These are phyloP conservation scores for Zosterops hypoxanthus DNA, from an alignment of 2,113 vertebrate genomes.

Conservation along the genomic window DNA sequence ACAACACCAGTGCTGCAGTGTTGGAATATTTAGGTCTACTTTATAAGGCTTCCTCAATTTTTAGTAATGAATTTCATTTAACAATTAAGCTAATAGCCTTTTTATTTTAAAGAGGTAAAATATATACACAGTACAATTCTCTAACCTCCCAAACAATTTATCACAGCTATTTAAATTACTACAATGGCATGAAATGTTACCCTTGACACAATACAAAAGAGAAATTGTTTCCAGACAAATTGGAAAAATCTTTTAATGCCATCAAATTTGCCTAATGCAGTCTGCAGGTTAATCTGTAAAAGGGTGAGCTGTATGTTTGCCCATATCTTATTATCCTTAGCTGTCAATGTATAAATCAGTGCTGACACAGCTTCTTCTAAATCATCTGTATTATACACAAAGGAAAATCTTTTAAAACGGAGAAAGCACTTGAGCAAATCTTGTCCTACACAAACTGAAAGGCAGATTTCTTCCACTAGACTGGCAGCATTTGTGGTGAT, in stretches of 20 bases:
- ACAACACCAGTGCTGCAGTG: neutral
- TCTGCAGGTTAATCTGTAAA: slow-evolving; percentile 85
- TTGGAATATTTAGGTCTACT: slow-evolving; percentile 36
- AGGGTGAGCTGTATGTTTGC: slow-evolving; percentile 81
- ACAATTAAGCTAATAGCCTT: slow-evolving; percentile 83
- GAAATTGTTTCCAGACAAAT: slow-evolving; percentile 87
- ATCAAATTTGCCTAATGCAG: slow-evolving; percentile 90
- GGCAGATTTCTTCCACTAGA: slow-evolving; percentile 43
- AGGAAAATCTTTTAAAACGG: slow-evolving; percentile 59
- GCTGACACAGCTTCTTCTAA: slow-evolving; percentile 81
- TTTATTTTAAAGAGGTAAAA: slow-evolving; percentile 80
- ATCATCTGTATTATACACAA: slow-evolving; percentile 76
- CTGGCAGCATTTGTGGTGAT: neutral
- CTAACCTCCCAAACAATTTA: slow-evolving; percentile 80
- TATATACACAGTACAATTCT: slow-evolving; percentile 75
- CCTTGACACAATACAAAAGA: slow-evolving; percentile 81
- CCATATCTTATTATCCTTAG: slow-evolving; percentile 84
- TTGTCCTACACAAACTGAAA: slow-evolving; percentile 52
- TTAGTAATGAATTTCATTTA: slow-evolving; percentile 79
- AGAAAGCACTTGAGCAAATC: slow-evolving; percentile 67
- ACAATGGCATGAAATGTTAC: slow-evolving; percentile 81
- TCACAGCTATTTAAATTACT: slow-evolving; percentile 84
- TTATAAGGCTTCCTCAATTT: slow-evolving; percentile 58
- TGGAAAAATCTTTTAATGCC: slow-evolving; percentile 86
- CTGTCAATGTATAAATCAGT: slow-evolving; percentile 85